phyloP scores from a whole-genome alignment of 2,797 vertebrate species.

The Nothura maculosa region DNA sequence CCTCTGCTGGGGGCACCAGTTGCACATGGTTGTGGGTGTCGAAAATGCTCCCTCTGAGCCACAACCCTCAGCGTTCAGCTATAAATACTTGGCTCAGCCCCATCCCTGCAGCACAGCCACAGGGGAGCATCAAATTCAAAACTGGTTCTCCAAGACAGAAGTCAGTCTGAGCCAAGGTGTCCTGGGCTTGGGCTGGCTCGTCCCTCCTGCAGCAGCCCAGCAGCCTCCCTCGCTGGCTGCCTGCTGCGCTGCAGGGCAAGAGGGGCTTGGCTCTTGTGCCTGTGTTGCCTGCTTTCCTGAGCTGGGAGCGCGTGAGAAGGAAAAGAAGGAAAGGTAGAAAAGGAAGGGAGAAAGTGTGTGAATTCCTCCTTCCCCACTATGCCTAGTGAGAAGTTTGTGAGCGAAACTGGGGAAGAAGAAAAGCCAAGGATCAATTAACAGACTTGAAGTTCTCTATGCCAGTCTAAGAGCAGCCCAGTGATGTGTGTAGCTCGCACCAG shows the following conservation, averaged over 20 bases:
- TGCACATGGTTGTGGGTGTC: neutral
- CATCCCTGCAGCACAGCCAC: neutral
- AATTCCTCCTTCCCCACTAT: neutral
- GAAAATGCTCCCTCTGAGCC: neutral
- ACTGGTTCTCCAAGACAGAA: neutral
- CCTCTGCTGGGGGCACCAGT: neutral
- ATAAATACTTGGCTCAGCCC: conserved; percentile 24
- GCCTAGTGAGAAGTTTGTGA: neutral
- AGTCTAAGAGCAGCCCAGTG: neutral
- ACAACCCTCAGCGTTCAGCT: neutral
- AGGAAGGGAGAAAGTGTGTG: neutral
- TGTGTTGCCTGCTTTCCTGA: neutral
- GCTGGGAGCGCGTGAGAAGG: neutral
- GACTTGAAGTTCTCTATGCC: neutral
- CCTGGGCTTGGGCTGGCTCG: neutral
- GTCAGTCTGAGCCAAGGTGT: neutral
- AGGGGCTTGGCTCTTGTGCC: neutral
- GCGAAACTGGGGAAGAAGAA: neutral
- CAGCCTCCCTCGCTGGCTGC: neutral
- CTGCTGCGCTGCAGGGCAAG: neutral
- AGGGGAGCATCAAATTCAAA: neutral
- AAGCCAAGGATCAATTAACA: neutral
- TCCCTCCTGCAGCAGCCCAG: neutral
- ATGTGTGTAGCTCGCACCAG: neutral
- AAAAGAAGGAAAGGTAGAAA: neutral